These are phyloP conservation scores for Brachirus orientalis DNA, from an alignment of 2,113 vertebrate genomes.

Conservation along the genomic window DNA sequence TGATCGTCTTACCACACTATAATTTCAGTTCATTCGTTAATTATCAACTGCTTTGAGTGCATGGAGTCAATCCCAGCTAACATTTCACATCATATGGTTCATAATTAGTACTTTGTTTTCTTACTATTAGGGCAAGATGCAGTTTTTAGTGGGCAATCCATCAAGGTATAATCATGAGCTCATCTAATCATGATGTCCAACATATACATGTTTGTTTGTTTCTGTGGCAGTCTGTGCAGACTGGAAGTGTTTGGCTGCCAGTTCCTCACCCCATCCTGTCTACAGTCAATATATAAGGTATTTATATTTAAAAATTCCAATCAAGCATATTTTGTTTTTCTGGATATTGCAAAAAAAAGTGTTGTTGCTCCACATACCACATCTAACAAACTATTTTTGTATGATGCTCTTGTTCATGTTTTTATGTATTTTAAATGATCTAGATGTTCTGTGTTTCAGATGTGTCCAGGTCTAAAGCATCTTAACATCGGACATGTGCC, in stretches of 20 bases:
- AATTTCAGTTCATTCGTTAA: neutral
- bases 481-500: slow-evolving; percentile 71
- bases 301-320: slow-evolving; percentile 15
- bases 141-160: neutral
- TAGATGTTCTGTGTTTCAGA: slow-evolving; percentile 8
- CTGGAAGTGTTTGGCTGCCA: slow-evolving; percentile 68
- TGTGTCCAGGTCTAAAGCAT: slow-evolving; percentile 52
- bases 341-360: neutral
- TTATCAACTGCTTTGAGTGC: no score
- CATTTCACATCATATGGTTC: neutral
- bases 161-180: no score
- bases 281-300: slow-evolving; percentile 58
- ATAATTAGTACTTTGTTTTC: neutral
- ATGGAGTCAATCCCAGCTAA: neutral
- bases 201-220: neutral
- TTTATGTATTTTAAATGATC: neutral
- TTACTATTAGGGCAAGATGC: neutral
- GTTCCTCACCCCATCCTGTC: slow-evolving; percentile 58
- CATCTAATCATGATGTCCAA: slow-evolving; percentile 1
- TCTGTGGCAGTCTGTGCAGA: slow-evolving; percentile 39
- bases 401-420: neutral
- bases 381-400: neutral
- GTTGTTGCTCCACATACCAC: neutral
- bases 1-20: neutral
- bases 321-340: neutral